Base-by-base conservation (phyloP, 23 tunicate genomes). In the Pegea sp. region DNA sequence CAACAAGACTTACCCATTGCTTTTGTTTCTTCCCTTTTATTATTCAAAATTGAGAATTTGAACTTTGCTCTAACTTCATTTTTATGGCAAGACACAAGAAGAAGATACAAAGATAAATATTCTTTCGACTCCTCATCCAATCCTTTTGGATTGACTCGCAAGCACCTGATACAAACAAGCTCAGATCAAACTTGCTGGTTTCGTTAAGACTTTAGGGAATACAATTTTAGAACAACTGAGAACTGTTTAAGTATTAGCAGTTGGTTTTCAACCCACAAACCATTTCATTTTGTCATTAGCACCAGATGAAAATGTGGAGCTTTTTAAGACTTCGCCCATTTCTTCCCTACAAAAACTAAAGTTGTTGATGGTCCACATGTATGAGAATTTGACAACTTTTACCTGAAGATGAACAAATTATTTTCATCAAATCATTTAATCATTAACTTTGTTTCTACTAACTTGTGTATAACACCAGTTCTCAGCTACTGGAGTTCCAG, bases 381-480 rank as follows among this genome's bases (percentile, higher is more conserved):
- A 89, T 25, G 98, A 89, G 53, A 89, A 89, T 67, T 89, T 89
- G 22, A 76, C 78, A 27, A 89, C 98, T 76, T 76, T 89, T n/a
- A 89, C 98, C 98, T 89, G 62, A 26, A 66, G 13, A 38, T 38
- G 16, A 38, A 38, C 16, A 38, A 38, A 38, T 38, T 8, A 38
- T 38, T 38, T 38, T n/a, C n/a, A n/a, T 0, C 22, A 18, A 6
- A 51, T 18, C 22, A 19, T 0, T 21, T 52, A 52, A 52, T n/a
- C 22, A 22, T 19, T n/a, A 52, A 52, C 13, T 22, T 52, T 18
- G 16, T 8, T 38, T 38, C 46, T 8, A 26, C 56, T 5, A 6
- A 87, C 98, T 71, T 89, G 88, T 1, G 98, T 89, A 28, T 76
- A 77, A 51, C 98, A 89, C 98, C 98, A 89, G 34, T 89, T 89